Conservation (phyloP, 2,797 vertebrate species). For the Schizothorax lantsangensis region DNA sequence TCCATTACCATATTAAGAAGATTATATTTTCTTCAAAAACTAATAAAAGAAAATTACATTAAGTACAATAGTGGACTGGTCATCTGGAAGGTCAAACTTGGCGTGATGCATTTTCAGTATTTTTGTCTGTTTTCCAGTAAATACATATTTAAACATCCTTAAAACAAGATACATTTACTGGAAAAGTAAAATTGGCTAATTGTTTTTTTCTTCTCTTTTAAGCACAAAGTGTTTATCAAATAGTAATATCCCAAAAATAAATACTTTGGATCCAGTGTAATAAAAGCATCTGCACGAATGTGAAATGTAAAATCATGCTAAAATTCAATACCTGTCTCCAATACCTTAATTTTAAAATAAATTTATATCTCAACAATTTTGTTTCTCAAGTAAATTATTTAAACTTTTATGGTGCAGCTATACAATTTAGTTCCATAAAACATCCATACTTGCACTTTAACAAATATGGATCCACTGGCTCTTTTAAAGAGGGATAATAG, state of each 20-base stretch:
- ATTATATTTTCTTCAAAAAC: slow-evolving; percentile 41
- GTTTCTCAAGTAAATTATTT: background rate
- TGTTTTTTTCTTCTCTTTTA: background rate
- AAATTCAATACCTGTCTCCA: background rate
- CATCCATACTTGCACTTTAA: background rate
- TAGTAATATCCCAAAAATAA: background rate
- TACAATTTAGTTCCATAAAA: background rate
- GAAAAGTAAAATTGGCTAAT: background rate
- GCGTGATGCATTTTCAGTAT: background rate
- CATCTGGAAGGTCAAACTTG: background rate
- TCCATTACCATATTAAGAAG: slow-evolving; percentile 17
- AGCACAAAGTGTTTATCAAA: background rate
- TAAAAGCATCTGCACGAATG: background rate
- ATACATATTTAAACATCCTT: background rate
- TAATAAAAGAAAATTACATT: slow-evolving; percentile 42
- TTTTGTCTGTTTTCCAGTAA: background rate
- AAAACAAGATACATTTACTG: background rate
- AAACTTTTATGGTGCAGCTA: background rate
- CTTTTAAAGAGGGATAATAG: slow-evolving; percentile 1
- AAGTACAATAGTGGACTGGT: slow-evolving; percentile 12
- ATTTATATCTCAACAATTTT: background rate
- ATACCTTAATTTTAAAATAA: background rate
- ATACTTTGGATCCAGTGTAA: background rate
- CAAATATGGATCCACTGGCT: background rate
- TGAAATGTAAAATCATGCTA: background rate